Evolutionary conservation across 1,140 invertebrate genomes (phyloP).

Genomic region (Agraylea sexmaculata): DNA sequence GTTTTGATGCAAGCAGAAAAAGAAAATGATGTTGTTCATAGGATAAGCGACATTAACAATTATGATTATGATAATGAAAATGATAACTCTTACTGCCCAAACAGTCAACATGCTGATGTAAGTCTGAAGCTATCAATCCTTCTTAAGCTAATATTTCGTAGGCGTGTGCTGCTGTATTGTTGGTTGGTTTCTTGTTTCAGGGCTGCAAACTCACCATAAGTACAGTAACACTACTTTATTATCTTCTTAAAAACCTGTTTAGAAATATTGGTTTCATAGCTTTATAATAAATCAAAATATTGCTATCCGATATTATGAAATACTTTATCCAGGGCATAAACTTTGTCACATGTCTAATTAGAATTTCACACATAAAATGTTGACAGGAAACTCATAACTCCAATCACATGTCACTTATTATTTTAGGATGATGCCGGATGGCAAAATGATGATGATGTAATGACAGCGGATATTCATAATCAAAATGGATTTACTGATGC

Average conservation of each 20-base stretch:
- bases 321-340: too few relatives aligned
- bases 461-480: conserved; percentile 30
- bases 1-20: conserved; percentile 12
- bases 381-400: too few relatives aligned
- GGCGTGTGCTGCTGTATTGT: too few relatives aligned
- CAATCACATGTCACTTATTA: background rate
- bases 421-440: conserved; percentile 31
- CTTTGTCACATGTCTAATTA: too few relatives aligned
- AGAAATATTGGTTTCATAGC: too few relatives aligned
- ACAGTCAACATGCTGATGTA: conserved; percentile 25
- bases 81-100: conserved; percentile 38
- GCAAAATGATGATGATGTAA: conserved; percentile 30
- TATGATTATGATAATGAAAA: conserved; percentile 43
- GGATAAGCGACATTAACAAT: conserved; percentile 26
- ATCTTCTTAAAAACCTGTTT: too few relatives aligned
- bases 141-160: background rate
- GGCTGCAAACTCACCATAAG: too few relatives aligned
- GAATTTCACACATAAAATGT: too few relatives aligned
- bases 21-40: conserved; percentile 19
- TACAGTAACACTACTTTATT: too few relatives aligned
- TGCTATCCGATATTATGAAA: too few relatives aligned
- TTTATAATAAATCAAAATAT: too few relatives aligned
- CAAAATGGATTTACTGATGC: conserved; percentile 20
- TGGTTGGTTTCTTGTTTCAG: too few relatives aligned
- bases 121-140: conserved; percentile 3